Evolutionary conservation across 1,140 invertebrate genomes (phyloP), one percentile per base, ranked within the genome.

Genomic region (Neuroterus valhalla): DNA sequence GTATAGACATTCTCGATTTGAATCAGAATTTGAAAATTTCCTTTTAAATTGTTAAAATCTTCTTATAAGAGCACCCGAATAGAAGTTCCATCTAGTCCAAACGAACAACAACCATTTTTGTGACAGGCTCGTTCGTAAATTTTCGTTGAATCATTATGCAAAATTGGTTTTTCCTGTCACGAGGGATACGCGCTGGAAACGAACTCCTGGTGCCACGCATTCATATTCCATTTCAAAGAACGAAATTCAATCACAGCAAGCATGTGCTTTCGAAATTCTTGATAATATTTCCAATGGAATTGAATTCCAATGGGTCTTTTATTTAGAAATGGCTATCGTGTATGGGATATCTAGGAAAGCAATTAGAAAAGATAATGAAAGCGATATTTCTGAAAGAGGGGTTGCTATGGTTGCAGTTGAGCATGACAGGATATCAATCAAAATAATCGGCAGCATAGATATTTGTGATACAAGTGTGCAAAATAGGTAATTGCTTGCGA

Each of bases 151-250:
- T 38, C 31, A 62, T 62, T 62, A 62, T 26, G 55, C 55, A 38
- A 14, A 62, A 38, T 31, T 62, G 21, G 15, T 23, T 31, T 62
- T 62, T 62, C 55, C 55, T 31, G 55, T 62, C 55, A 62, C 55
- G 21, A 62, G 55, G 55, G 26, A 62, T 62, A 62, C 23, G 55
- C 23, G 23, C 23, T 23, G 55, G 55, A 62, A 62, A 62, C 55
- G 26, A 62, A 62, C 26, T 31, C 55, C 31, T 62, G 55, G 55
- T 62, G 31, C 26, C 26, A 14, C 26, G 23, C 55, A 62, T 62
- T 62, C 14, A 62, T 62, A 62, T 62, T 62, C 55, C 31, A 62
- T 62, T 62, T 62, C 55, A 62, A 62, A 62, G 55, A 62, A 62
- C 55, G 55, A 62, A 62, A 62, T 62, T 62, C 55, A 62, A 62